phyloP scores from a whole-genome alignment of 1,140 invertebrate genomes.

The Zaprionus inermis region DNA sequence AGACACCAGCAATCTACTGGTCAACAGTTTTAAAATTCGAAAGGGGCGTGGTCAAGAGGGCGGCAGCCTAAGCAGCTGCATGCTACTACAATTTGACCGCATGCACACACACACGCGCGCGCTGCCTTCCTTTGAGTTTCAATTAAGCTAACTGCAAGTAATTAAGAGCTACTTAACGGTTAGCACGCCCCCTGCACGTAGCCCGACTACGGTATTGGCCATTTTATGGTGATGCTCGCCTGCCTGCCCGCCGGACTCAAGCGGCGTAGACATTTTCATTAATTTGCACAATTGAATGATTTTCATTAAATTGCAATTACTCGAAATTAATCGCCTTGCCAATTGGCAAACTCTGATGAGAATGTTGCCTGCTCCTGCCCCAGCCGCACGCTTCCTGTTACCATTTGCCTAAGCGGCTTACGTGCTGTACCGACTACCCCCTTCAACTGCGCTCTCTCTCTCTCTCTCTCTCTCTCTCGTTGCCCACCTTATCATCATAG shows the following conservation, averaged over 20 bases:
- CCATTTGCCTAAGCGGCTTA: constrained; percentile 41
- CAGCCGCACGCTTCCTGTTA: no score
- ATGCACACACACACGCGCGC: not conserved
- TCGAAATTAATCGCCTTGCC: constrained; percentile 68
- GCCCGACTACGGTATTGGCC: constrained; percentile 9
- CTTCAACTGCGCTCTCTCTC: not conserved
- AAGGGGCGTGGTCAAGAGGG: not conserved
- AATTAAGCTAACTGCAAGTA: constrained; percentile 34
- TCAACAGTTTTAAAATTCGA: constrained; percentile 1
- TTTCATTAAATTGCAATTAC: constrained; percentile 77
- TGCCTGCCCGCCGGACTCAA: constrained; percentile 9
- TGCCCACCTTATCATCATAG: constrained; percentile 3
- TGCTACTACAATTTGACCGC: no score
- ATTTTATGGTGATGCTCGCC: constrained; percentile 42
- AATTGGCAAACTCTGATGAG: constrained; percentile 44
- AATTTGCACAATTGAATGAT: constrained; percentile 78
- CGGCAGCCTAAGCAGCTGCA: no score
- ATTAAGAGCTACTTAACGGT: constrained; percentile 41
- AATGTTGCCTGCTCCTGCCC: not conserved
- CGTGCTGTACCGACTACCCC: not conserved
- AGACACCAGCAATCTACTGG: not conserved
- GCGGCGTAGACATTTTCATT: constrained; percentile 63
- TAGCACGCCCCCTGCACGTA: constrained; percentile 11
- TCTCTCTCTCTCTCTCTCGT: not conserved
- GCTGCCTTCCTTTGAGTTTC: constrained; percentile 20